Conservation (phyloP, 1,140 invertebrate genomes). For the Calycopis cecrops region DNA sequence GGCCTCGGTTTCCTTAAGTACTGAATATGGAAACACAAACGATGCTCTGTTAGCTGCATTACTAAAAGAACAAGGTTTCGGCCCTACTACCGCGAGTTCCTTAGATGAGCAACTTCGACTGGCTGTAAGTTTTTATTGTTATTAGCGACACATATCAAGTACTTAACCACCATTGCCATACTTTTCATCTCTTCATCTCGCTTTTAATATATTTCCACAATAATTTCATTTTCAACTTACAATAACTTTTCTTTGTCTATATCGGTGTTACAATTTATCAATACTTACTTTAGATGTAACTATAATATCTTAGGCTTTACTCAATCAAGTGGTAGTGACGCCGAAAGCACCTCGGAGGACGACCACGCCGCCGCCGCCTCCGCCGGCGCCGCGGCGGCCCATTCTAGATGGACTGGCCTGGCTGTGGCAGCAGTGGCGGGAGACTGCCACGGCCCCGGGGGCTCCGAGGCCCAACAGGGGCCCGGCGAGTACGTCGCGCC, state of each 20-base stretch:
- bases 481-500: conserved; percentile 35
- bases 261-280: conserved; percentile 18
- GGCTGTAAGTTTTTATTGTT: conserved; percentile 69
- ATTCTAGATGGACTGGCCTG: conserved; percentile 70
- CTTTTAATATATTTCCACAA: conserved; percentile 19
- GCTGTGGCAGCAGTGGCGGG: conserved; percentile 74
- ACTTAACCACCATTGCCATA: neutral
- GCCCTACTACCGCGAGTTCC: conserved; percentile 78
- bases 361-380: conserved; percentile 52
- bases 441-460: conserved; percentile 54
- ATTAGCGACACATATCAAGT: neutral
- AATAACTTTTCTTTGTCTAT: conserved; percentile 21
- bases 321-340: conserved; percentile 74
- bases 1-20: conserved; percentile 62
- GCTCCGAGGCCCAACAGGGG: conserved; percentile 35
- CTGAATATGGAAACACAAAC: conserved; percentile 76
- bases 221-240: conserved; percentile 21
- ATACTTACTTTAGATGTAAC: conserved; percentile 37
- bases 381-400: conserved; percentile 59
- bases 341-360: conserved; percentile 58
- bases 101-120: conserved; percentile 76
- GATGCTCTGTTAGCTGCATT: conserved; percentile 80
- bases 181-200: conserved; percentile 14
- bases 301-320: conserved; percentile 70
- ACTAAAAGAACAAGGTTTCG: conserved; percentile 81